Percentiles rank a stretch among this genome's conserved stretches.
Conservation (phyloP, 1,140 invertebrate species). For the Drosophila nigromelanica region DNA sequence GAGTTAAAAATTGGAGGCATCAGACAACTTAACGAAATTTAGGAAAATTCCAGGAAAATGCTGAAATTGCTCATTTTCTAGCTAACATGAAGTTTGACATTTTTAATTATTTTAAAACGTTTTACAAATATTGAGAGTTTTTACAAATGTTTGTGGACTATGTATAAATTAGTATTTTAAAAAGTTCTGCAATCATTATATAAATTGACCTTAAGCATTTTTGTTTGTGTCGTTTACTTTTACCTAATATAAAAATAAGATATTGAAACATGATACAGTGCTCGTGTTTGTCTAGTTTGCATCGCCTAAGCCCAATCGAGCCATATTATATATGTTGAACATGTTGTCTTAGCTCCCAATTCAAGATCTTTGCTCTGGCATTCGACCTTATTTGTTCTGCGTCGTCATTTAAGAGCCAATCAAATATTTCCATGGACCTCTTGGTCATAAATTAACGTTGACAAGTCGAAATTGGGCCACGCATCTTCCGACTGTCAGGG, state of each 20-base stretch:
- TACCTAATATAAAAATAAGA: background rate
- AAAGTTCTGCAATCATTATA: background rate
- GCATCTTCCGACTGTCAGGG: constrained; percentile 18
- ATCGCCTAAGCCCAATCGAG: constrained; percentile 7
- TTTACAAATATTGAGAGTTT: too few relatives aligned
- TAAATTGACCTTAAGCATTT: too few relatives aligned
- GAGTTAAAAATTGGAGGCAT: too few relatives aligned
- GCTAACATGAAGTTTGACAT: too few relatives aligned
- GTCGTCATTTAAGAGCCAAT: constrained; percentile 57
- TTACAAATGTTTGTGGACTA: too few relatives aligned
- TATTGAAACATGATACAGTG: too few relatives aligned
- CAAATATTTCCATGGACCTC: constrained; percentile 67
- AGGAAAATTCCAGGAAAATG: too few relatives aligned
- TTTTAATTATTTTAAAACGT: too few relatives aligned
- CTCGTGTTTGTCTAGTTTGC: constrained; percentile 26
- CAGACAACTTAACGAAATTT: too few relatives aligned
- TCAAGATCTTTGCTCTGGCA: constrained; percentile 16
- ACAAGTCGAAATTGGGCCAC: constrained; percentile 67
- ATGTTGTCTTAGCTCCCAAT: background rate
- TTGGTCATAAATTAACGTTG: constrained; percentile 69
- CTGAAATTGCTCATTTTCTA: too few relatives aligned
- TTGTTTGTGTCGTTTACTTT: background rate
- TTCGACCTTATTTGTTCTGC: constrained; percentile 10
- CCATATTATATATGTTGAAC: background rate
- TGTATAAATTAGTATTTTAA: too few relatives aligned